These are phyloP conservation scores for Drosophila setifemur DNA, from an alignment of 1,140 invertebrate species.

Conservation along the genomic window DNA sequence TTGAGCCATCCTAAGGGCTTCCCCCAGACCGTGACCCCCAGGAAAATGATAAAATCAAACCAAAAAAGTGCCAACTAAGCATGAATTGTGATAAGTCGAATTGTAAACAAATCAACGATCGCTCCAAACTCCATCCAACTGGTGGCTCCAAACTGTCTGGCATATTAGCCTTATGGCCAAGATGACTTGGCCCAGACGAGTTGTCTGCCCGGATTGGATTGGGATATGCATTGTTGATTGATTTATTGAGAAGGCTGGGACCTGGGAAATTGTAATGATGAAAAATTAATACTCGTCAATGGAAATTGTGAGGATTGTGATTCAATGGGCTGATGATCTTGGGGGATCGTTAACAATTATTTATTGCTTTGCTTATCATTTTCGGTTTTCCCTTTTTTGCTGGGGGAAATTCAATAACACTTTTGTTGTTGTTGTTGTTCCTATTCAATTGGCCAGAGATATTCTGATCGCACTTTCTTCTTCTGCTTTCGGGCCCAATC, in stretches of 20 bases:
- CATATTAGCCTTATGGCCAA: constrained; percentile 68
- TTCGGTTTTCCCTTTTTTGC: constrained; percentile 4
- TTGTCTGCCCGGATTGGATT: constrained; percentile 51
- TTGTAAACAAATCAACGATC: constrained; percentile 69
- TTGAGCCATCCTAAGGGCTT: constrained; percentile 3
- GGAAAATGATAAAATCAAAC: not conserved
- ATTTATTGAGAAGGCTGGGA: constrained; percentile 63
- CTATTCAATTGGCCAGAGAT: constrained; percentile 30
- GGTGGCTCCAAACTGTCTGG: constrained; percentile 76
- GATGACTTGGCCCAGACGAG: constrained; percentile 51
- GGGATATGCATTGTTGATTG: constrained; percentile 78
- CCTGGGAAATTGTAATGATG: constrained; percentile 71
- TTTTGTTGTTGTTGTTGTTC: not conserved
- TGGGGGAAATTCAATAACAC: constrained; percentile 7
- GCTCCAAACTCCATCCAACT: too few relatives aligned
- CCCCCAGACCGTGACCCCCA: not conserved
- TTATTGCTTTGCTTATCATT: constrained; percentile 58
- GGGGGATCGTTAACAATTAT: constrained; percentile 57
- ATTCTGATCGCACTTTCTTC: constrained; percentile 56
- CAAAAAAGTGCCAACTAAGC: constrained; percentile 76
- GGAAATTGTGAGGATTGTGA: constrained; percentile 33
- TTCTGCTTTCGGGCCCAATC: constrained; percentile 60
- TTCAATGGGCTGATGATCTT: constrained; percentile 38
- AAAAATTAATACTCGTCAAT: constrained; percentile 80
- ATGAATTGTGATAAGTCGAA: constrained; percentile 75